A percentile compares a stretch with the other conserved stretches of the same genome.
Evolutionary conservation across 2,888 invertebrate species (phyloP).

Genomic region (Pandemis heparana): DNA sequence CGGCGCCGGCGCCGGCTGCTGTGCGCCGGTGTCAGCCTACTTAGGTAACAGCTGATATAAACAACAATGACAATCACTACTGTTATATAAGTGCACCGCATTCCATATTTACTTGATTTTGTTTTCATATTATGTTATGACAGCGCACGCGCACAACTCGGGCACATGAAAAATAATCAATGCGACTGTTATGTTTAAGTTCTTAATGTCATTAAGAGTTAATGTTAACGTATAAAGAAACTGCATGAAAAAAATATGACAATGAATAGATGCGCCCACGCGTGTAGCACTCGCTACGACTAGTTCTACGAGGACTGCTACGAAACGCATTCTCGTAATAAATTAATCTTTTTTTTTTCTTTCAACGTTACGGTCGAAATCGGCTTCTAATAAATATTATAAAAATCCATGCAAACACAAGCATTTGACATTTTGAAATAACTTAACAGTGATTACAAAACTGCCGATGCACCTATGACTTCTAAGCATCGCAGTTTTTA

Average conservation of each 20-base stretch:
- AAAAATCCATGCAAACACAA: no score
- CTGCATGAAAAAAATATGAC: neutral
- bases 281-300: conserved; percentile 37
- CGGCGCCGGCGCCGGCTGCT: conserved; percentile 11
- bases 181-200: neutral
- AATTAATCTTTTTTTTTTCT: neutral
- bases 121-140: neutral
- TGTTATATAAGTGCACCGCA: conserved; percentile 3
- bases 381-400: neutral
- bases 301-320: conserved; percentile 34
- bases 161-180: neutral
- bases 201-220: neutral
- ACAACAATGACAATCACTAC: neutral
- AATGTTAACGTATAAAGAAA: neutral
- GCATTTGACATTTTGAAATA: neutral
- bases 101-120: neutral
- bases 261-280: conserved; percentile 16
- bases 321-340: conserved; percentile 23
- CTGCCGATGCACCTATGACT: neutral
- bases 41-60: neutral
- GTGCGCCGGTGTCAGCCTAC: neutral
- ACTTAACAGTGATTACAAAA: neutral
- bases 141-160: neutral
- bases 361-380: neutral
- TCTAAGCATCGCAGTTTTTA: neutral